Percentiles rank a stretch among this genome's conserved stretches.
Conservation (phyloP, 2,797 vertebrate species). For the Toxotes lorentzi region DNA sequence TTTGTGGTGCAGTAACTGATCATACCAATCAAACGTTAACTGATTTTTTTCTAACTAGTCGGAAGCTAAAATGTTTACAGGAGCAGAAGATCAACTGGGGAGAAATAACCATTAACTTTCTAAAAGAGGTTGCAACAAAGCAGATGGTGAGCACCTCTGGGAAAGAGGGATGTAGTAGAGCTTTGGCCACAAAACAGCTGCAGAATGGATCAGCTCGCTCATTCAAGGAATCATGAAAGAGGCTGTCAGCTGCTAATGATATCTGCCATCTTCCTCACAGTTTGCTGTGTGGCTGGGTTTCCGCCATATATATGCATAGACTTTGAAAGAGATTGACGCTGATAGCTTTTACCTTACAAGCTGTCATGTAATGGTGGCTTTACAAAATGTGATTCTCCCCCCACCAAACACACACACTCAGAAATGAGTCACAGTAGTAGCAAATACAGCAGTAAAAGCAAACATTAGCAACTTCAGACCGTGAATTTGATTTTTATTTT, state of each 20-base stretch:
- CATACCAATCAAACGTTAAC: slow-evolving; percentile 2
- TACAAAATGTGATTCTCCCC: background rate
- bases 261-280: slow-evolving; percentile 25
- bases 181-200: slow-evolving; percentile 62
- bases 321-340: slow-evolving; percentile 28
- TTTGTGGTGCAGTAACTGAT: slow-evolving; percentile 10
- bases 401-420: background rate
- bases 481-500: slow-evolving; percentile 8
- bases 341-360: slow-evolving; percentile 40
- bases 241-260: slow-evolving; percentile 49
- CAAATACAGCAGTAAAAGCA: slow-evolving; percentile 15
- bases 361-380: slow-evolving; percentile 33
- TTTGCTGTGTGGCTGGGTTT: slow-evolving; percentile 9
- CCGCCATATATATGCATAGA: background rate
- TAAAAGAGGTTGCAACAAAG: slow-evolving; percentile 65
- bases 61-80: slow-evolving; percentile 46
- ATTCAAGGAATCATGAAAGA: slow-evolving; percentile 51
- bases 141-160: slow-evolving; percentile 73
- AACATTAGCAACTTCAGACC: slow-evolving; percentile 9
- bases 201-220: slow-evolving; percentile 45
- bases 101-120: slow-evolving; percentile 64
- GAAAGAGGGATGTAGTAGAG: slow-evolving; percentile 35
- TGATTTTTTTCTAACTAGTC: slow-evolving; percentile 34
- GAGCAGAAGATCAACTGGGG: slow-evolving; percentile 52
- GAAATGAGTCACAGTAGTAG: slow-evolving; percentile 27